Evolutionary conservation across 2,113 vertebrate genomes (phyloP), one percentile per base, ranked within the genome.

Genomic region (Sceloporus tristichus): DNA sequence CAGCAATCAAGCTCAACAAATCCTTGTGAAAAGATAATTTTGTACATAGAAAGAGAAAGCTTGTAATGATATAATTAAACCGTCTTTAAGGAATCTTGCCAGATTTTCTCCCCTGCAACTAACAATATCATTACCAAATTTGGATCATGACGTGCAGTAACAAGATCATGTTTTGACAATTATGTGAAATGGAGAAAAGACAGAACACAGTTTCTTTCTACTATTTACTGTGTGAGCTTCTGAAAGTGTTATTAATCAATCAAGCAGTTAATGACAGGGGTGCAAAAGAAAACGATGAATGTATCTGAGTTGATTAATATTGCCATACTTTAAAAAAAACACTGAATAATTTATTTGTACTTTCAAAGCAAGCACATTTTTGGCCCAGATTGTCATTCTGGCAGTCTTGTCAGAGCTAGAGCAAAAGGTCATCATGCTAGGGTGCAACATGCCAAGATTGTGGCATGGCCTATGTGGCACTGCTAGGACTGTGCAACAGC

Each of bases 211-310:
- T 0, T 90, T 74, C n/a, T 65, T 5, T 40, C 48, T 1, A 0
- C 19, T 91, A 14, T 90, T 14, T 1, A 1, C 87, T 87, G 27
- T 68, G 16, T 10, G 71, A 86, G 79, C 9, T 85, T 84, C 1
- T 0, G 86, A 84, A 87, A 85, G 34, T 88, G 54, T 91, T 93
- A 90, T 93, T 91, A 88, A 68, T 88, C 91, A 88, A 79, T 85
- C 91, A 87, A 88, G n/a, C 71, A 88, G 86, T 80, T 92, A 76
- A 93, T 87, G 84, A 0, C 1, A 48, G 0, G 89, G 89, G 86
- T 82, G 79, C 79, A 91, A 81, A 88, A 89, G 5, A 1, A 84
- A 90, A 62, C 87, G 85, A 79, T 87, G 91, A 89, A 78, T 91
- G 11, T 56, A 66, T 82, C 66, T 38, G 0, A 70, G 66, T 85